Evolutionary conservation across 2,113 vertebrate genomes (phyloP).

Genomic region (Empidonax alnorum): DNA sequence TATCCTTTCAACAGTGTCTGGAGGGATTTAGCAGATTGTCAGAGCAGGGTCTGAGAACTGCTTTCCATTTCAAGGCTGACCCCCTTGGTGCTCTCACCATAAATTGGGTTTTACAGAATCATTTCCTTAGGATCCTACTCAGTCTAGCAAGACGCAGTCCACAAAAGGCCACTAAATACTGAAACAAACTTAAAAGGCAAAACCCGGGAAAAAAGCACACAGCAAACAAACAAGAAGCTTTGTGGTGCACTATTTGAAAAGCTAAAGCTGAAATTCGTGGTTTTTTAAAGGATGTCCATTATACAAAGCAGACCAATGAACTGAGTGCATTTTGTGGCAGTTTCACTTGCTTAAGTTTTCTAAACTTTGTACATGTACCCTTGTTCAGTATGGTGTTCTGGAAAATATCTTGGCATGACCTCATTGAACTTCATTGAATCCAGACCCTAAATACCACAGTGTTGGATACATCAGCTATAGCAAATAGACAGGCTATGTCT

Average conservation of each 20-base stretch:
- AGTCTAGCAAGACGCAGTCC: background rate
- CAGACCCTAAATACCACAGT: background rate
- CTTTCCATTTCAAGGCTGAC: background rate
- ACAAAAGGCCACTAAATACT: background rate
- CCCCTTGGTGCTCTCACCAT: accelerated
- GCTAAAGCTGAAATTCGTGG: background rate
- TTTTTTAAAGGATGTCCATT: background rate
- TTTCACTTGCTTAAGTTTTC: background rate
- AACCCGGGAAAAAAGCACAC: background rate
- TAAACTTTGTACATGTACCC: background rate
- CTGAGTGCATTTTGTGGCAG: background rate
- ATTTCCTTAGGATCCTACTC: background rate
- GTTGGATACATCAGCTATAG: background rate
- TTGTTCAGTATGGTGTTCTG: background rate
- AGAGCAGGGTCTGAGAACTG: background rate
- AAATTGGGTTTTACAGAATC: background rate
- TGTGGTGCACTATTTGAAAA: background rate
- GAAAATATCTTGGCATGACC: background rate
- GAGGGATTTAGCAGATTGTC: background rate
- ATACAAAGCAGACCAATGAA: background rate
- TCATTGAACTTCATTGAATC: background rate
- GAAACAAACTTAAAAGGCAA: background rate
- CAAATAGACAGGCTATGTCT: background rate
- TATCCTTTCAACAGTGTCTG: background rate
- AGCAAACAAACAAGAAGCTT: background rate